Base-by-base conservation (phyloP, 2,797 vertebrate species). In the Megaceryle alcyon region DNA sequence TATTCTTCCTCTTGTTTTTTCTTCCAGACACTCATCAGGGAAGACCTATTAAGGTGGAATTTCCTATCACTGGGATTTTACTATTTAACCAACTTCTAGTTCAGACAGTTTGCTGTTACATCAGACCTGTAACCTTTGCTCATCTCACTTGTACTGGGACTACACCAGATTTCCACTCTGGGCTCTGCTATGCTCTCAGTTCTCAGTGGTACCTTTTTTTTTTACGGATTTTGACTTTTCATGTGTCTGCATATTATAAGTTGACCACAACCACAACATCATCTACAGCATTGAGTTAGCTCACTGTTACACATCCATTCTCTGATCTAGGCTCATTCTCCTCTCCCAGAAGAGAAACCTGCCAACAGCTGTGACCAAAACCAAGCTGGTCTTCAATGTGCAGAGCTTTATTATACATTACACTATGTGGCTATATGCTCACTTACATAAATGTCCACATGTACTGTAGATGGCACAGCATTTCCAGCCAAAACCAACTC, bases 341-440 rank as follows among this genome's bases (percentile, higher is more conserved):
- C 26, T 53, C 70, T 78, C 39, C 21, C 65, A 79, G 69, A 89
- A 80, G 14, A 87, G 60, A 92, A 94, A 78, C 26, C 56, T 89
- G 43, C 21, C 48, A 54, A 73, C 37, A 49, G 7, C 65, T 61
- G 41, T 51, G 57, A 90, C 35, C 49, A 51, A 66, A 61, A 83
- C 19, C 25, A 53, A 39, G 51, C 31, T 46, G 65, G 37, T 68
- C 44, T 77, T 73, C 29, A 63, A 66, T 0, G 1, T 68, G 33
- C 28, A 73, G 26, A 91, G 12, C n/a, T 89, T 85, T 7, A 8
- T 49, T 60, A 21, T 31, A 57, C 70, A 88, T 90, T 65, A 41
- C 44, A 69, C 37, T 14, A 12, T 68, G 68, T 49, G 14, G 31
- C 54, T 35, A 21, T 59, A 21, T 11, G 9, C 33, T 44, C 25